Evolutionary conservation across 2,888 invertebrate species (phyloP), one percentile per base, ranked within the genome.

Genomic region (Agrochola macilenta): DNA sequence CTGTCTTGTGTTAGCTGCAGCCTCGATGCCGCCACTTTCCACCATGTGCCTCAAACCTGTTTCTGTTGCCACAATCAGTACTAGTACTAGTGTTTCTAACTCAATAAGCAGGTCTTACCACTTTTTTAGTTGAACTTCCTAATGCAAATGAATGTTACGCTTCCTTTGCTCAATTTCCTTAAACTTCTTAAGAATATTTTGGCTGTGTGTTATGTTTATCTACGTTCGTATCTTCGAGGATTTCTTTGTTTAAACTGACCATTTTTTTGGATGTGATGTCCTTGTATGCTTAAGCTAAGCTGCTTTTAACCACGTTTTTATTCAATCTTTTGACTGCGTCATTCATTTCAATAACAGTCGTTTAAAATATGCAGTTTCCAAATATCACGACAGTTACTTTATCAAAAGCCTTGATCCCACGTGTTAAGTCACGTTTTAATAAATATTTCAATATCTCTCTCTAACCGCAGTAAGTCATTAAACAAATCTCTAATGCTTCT

Each of bases 21-120:
- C 89, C 89, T 90, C 88, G 89, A 79, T 63, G 85, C 85, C 82
- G 89, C 92, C 91, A 93, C 94, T 94, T 94, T 94, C 93, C 93
- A 94, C 93, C 93, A 93, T 93, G 90, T 92, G 93, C 89, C 89
- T 86, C 90, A 90, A 94, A 95, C 95, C 93, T 87, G 94, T 94
- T 92, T 88, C 70, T 76, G 63, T 68, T 66, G 58, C 79, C 79
- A 81, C 84, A 82, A 61, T 85, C 30, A 82, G 30, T 66, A 84
- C 84, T 88, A 79, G 76, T 74, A 83, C 83, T 87, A 80, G 73
- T 81, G 79, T 70, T 78, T 85, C 82, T 82, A 90, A 84, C 87
- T 87, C 79, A 85, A 82, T 78, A 86, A 83, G 76, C 81, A 81
- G 74, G 86, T 78, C 63, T 61, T 61, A 77, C 79, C 74, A 69